Evolutionary conservation across 37 sponge, comb jelly and placozoan species (phyloP).

Genomic region (Axinella damicornis): DNA sequence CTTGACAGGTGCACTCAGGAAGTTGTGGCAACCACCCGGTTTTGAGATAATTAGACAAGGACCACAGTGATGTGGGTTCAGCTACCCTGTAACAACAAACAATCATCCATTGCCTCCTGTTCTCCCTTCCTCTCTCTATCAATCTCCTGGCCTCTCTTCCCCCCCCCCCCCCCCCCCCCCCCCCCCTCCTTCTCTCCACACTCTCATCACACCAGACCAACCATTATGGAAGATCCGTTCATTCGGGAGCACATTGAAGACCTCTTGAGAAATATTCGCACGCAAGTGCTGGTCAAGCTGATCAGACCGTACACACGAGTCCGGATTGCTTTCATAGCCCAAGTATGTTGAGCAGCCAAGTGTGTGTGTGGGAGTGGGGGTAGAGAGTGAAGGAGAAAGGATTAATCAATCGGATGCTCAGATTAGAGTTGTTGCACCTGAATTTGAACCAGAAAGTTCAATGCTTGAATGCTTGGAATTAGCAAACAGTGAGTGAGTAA

Average conservation of each 20-base stretch:
- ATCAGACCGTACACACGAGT: slow-evolving; percentile 94
- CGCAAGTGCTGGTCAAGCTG: slow-evolving; percentile 91
- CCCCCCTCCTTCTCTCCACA: neutral
- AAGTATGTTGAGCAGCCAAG: slow-evolving; percentile 34
- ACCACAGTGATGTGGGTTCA: too few relatives aligned
- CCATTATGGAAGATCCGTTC: slow-evolving; percentile 95
- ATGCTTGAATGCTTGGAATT: neutral
- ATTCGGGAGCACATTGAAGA: slow-evolving; percentile 97
- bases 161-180: neutral
- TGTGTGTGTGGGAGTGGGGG: neutral
- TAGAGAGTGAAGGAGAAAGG: too few relatives aligned
- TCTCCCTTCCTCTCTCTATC: neutral
- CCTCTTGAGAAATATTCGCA: slow-evolving; percentile 82
- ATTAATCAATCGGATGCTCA: too few relatives aligned
- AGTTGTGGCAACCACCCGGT: too few relatives aligned
- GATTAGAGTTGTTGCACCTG: too few relatives aligned
- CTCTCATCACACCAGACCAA: too few relatives aligned
- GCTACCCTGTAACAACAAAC: too few relatives aligned
- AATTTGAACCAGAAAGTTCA: too few relatives aligned
- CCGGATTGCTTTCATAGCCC: slow-evolving; percentile 82
- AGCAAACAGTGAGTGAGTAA: too few relatives aligned
- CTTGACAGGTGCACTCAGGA: too few relatives aligned
- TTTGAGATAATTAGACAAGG: too few relatives aligned
- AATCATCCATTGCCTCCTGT: neutral
- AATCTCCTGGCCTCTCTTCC: too few relatives aligned